Conservation (phyloP, 2,888 invertebrate species). For the Chrysomela aeneicollis region DNA sequence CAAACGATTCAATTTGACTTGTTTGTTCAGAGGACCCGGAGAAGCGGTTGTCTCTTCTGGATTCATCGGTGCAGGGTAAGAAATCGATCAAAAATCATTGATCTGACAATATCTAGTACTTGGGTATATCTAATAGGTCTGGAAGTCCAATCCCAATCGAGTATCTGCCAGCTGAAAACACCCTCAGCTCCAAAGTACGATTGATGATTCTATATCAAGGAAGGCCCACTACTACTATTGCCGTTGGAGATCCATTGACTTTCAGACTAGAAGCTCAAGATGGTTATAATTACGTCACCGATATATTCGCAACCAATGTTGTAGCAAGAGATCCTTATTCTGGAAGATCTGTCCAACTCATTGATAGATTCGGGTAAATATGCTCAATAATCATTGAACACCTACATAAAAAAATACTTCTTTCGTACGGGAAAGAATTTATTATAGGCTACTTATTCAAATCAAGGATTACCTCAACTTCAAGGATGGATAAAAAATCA, state of each 20-base stretch:
- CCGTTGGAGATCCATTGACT: slow-evolving; percentile 90
- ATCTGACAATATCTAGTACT: neutral
- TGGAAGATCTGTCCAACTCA: slow-evolving; percentile 87
- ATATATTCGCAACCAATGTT: slow-evolving; percentile 93
- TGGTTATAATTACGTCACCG: slow-evolving; percentile 86
- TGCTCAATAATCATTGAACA: neutral
- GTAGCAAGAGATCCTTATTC: slow-evolving; percentile 93
- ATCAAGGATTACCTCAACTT: no score
- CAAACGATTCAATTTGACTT: slow-evolving; percentile 92
- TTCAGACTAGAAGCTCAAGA: slow-evolving; percentile 90
- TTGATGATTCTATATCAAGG: slow-evolving; percentile 88
- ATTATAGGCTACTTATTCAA: no score
- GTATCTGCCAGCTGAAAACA: slow-evolving; percentile 90
- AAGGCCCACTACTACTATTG: slow-evolving; percentile 90
- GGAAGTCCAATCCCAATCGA: slow-evolving; percentile 93
- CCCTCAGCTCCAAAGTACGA: slow-evolving; percentile 86
- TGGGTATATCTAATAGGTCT: slow-evolving; percentile 73
- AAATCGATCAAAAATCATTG: slow-evolving; percentile 52
- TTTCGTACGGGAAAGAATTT: neutral
- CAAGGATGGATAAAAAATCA: no score
- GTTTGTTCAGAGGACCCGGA: slow-evolving; percentile 88
- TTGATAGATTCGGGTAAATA: slow-evolving; percentile 85
- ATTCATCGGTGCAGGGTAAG: slow-evolving; percentile 86
- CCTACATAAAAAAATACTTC: neutral
- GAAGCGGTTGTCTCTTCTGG: slow-evolving; percentile 93